Base-by-base conservation (phyloP, 2,797 vertebrate genomes). In the Peromyscus eremicus region DNA sequence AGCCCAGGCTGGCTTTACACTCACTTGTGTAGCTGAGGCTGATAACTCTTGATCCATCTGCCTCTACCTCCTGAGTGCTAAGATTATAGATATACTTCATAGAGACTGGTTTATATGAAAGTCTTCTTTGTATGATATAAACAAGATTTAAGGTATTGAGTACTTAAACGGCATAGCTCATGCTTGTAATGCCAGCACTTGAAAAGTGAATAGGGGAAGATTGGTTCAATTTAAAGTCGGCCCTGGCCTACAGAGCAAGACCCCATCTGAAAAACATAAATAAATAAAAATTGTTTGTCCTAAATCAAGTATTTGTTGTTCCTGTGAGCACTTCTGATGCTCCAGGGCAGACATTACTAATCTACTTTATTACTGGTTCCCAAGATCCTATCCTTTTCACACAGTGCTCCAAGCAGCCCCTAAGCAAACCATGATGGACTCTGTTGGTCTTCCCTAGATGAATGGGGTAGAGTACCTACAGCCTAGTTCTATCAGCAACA, bases 91-190 rank as follows among this genome's bases (percentile, higher is more conserved):
- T 37, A 37, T 27, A 66, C 13, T 37, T 55, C 14, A 37, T 55
- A 52, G 70, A 37, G 34, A 37, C 23, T 29, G 2, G 37, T 19
- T 29, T 57, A 6, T n/a, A 27, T 0, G 6, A 62, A 75, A 11
- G 92, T 92, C 60, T 77, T 64, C 60, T 93, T 94, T 93, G 79
- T 80, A 68, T 29, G 34, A 60, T 29, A 68, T 34, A 66, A 85
- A 85, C 21, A 49, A 68, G 40, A 85, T 85, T 68, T 66, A 84
- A 34, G 62, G 13, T 68, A 46, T 4, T 66, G 64, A 84, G 40
- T 49, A 49, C 62, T 46, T 68, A 66, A 46, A 66, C 29, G 10
- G 40, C 29, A 66, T 13, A 66, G 3, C 62, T 66, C 40, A 68
- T 7, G 29, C 43, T 85, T 34, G 17, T 34, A 66, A 85, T 85